Evolutionary conservation across 2,797 vertebrate genomes (phyloP), one percentile per base, ranked within the genome.

Genomic region (Jordanella pulchra): DNA sequence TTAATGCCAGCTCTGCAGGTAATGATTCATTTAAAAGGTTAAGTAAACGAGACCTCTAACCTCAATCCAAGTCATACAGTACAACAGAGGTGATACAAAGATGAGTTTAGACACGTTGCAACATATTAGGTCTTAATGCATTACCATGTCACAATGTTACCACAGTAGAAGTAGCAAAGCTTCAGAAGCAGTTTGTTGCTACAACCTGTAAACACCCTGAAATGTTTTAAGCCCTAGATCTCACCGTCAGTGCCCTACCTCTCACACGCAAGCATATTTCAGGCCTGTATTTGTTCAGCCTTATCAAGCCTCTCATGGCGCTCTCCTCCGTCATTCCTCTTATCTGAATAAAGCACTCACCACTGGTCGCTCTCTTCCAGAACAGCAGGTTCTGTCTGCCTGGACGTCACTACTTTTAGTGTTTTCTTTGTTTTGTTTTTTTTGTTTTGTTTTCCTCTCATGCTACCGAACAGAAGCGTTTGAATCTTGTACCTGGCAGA

Each of bases 271-370:
- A 42, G 32, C 32, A 35, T 27, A 21, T 28, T 10, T 35, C 42
- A 17, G 45, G 65, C 72, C 71, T 67, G 76, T 79, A 78, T 88
- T 85, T 85, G 50, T 70, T 77, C 48, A 68, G 60, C 58, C 80
- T 82, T 82, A 86, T 88, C 86, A 77, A 32, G 12, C 50, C 77
- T 69, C 72, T 65, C 67, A 39, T 51, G 10, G 50, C 42, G 73
- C 58, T 67, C 66, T 45, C 67, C 42, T 17, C 69, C 69, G 75
- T 76, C 77, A 72, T 77, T 65, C 75, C 27, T 80, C 78, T 85
- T 85, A 86, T 90, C 87, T 80, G 45, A 80, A 86, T 69, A 68
- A n/a, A 78, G 69, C 61, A 15, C 65, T 71, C 74, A 71, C 60
- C 70, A 13, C 64, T 72, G n/a, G 51, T 32, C 69, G 69, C 71